Base-by-base conservation (phyloP, 1,140 invertebrate genomes). In the Megathymus violae region DNA sequence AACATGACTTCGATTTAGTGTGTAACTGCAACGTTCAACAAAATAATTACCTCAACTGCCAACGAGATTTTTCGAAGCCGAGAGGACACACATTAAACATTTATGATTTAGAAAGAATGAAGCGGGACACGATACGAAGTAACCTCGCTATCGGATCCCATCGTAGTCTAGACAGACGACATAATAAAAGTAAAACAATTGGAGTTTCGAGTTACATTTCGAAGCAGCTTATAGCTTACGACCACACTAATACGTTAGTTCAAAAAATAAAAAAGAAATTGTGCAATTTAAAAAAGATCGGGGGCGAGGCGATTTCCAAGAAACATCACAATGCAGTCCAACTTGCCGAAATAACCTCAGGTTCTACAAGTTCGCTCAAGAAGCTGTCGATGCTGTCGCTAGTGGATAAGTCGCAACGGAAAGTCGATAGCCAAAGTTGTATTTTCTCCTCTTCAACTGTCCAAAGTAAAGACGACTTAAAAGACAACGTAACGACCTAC, bases 181-280 rank as follows among this genome's bases (percentile, higher is more conserved):
- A 85, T 46, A 84, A 76, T 38, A 92, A 91, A 78, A 88, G 82
- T 60, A 91, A 89, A 78, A 83, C 81, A 43, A 81, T 88, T 34
- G 88, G 87, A 13, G 86, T 92, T 14, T 89, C 86, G 3, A 90
- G 82, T 61, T 91, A 91, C 61, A 83, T 91, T 73, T 91, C 91
- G 14, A 88, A 90, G 67, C 89, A 92, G 50, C 76, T 89, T 25
- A 88, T 91, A 62, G 88, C 89, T 1, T 87, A 89, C 54, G 90
- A 92, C 41, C 89, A 82, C 9, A 86, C 84, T 4, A 89, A 83
- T 56, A 91, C 86, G 14, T 72, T 92, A 16, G 85, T 92, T 10
- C 88, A 91, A 64, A 92, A 91, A 70, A 90, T 92, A 66, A 92
- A 92, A 78, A 81, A 85, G 50, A 92, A 92, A 69, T 71, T 92